Evolutionary conservation across 2,888 invertebrate species (phyloP).

Genomic region (Escarpia spicata): DNA sequence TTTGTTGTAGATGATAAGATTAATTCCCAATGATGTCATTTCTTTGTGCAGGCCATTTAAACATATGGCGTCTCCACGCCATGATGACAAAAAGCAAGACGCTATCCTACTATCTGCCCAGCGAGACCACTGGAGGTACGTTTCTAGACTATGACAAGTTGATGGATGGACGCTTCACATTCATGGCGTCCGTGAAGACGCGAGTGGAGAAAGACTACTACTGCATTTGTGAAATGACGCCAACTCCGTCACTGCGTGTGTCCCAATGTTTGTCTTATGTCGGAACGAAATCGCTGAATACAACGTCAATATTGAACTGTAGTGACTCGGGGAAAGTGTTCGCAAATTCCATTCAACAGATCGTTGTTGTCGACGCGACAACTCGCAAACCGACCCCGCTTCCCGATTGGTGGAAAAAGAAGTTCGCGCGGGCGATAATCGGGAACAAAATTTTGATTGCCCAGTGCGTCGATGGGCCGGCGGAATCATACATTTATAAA

Average conservation of each 20-base stretch:
- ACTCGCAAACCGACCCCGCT: constrained; percentile 52
- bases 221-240: constrained; percentile 24
- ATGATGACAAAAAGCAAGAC: constrained; percentile 35
- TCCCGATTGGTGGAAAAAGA: constrained; percentile 57
- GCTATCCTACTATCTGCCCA: constrained; percentile 33
- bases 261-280: constrained; percentile 38
- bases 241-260: constrained; percentile 32
- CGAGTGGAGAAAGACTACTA: constrained; percentile 33
- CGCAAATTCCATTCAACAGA: constrained; percentile 1
- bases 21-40: not conserved
- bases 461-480: constrained; percentile 43
- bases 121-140: constrained; percentile 26
- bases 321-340: constrained; percentile 26
- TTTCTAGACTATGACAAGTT: constrained; percentile 42
- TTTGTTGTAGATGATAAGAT: not conserved
- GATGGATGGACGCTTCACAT: constrained; percentile 35
- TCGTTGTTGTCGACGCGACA: constrained; percentile 50
- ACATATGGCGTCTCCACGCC: constrained; percentile 30
- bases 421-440: constrained; percentile 44
- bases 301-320: constrained; percentile 29
- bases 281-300: constrained; percentile 39
- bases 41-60: constrained; percentile 36
- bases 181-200: constrained; percentile 40
- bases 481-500: constrained; percentile 28
- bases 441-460: constrained; percentile 44